Base-by-base conservation (phyloP, 2,113 vertebrate species). In the Natator depressus region DNA sequence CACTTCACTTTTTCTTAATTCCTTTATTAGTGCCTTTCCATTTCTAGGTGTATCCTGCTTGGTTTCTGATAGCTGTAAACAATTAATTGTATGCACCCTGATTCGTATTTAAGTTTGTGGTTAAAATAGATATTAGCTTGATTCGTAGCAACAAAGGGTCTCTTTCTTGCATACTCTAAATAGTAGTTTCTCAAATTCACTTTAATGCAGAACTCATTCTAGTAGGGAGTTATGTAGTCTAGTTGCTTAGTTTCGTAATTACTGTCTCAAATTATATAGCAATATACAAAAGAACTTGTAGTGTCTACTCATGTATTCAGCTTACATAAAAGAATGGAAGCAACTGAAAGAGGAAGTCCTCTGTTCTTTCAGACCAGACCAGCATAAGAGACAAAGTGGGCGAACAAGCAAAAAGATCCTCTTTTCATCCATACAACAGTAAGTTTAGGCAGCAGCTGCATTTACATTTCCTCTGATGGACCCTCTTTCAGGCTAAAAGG, bases 401-500 rank as follows among this genome's bases (percentile, higher is more conserved):
- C 0, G 0, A 49, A 29, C 29, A n/a, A 42, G 1, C 2, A 35
- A 12, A 82, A 78, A 6, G 20, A n/a, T 72, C 19, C 35, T 38
- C 65, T 20, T 38, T 38, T 76, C 0, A 0, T 11, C 38, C 42
- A 31, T 46, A 27, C 53, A 29, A 1, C 2, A n/a, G 11, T 31
- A 7, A 8, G 7, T 78, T 47, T 38, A 85, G 54, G 49, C 22
- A 69, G 65, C 65, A 69, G 31, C 17, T 69, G 8, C 65, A 69
- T 22, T 72, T 38, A 5, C 65, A 69, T 69, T 85, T 82, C 51
- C 27, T 82, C 25, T 17, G 29, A 42, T 87, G 38, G 6, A 29
- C 31, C 53, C 13, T 19, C 35, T 69, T 19, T 69, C 62, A 69
- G 31, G 62, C 16, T 69, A 69, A 69, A 72, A 20, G n/a, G 31